Percentiles rank a stretch among this genome's conserved stretches.
These are phyloP conservation scores for Monochamus saltuarius DNA, from an alignment of 1,140 invertebrate genomes.

Conservation along the genomic window DNA sequence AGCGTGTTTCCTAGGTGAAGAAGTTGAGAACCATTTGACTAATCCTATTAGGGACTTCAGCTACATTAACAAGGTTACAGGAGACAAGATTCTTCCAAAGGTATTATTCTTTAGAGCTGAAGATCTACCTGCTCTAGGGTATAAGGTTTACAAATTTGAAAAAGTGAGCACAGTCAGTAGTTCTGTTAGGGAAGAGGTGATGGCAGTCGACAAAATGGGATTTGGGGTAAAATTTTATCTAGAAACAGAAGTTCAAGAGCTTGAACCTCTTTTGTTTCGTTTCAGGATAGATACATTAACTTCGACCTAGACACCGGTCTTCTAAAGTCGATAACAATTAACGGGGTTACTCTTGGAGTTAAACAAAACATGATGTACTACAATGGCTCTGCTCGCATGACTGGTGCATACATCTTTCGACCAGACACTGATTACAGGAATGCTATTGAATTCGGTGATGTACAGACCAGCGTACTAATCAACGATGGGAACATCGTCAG, in stretches of 20 bases:
- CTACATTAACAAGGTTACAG: conserved; percentile 65
- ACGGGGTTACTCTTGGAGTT: conserved; percentile 55
- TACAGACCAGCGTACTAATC: conserved; percentile 56
- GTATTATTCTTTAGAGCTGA: conserved; percentile 63
- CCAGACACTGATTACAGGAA: conserved; percentile 56
- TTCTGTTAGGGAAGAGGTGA: not conserved
- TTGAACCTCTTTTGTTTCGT: not conserved
- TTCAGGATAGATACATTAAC: conserved; percentile 26
- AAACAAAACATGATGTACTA: conserved; percentile 81
- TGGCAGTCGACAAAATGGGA: no score
- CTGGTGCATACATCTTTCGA: conserved; percentile 87
- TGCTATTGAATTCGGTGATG: conserved; percentile 52
- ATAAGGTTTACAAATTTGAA: conserved; percentile 61
- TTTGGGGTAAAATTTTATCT: no score
- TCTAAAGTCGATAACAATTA: conserved; percentile 58
- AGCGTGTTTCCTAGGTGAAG: conserved; percentile 54
- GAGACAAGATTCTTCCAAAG: conserved; percentile 62
- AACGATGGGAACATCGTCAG: conserved; percentile 70
- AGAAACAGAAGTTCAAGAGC: no score
- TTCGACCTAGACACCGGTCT: conserved; percentile 58
- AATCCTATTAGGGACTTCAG: conserved; percentile 60
- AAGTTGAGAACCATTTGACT: conserved; percentile 59
- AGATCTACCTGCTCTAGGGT: conserved; percentile 67
- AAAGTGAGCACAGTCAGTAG: not conserved
- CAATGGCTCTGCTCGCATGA: conserved; percentile 63